Evolutionary conservation across 2,797 vertebrate species (phyloP), one percentile per base, ranked within the genome.

Genomic region (Dendrocincla tyrannina): DNA sequence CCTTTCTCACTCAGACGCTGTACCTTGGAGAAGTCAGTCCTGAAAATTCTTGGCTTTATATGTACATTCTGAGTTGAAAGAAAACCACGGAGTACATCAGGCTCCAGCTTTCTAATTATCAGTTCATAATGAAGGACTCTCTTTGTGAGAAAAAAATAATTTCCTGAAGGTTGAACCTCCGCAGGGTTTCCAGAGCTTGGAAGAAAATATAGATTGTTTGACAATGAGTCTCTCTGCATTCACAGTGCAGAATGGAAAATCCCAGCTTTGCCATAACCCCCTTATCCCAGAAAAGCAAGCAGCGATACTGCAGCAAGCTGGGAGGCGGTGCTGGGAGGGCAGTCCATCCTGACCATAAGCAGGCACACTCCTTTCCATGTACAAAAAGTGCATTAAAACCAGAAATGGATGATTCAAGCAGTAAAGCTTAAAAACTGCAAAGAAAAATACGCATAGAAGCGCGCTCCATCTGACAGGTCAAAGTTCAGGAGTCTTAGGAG

Each of bases 51-150:
- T 59, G 64, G 35, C 42, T 84, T 86, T 94, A 35, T 88, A 85
- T 39, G 39, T 67, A 76, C 20, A 93, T 73, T 64, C 64, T 80
- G 68, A 93, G 55, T 63, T 95, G 85, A 94, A 96, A 96, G 85
- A 64, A 92, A 91, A 94, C 52, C 50, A 44, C 20, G 44, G 37
- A 93, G 60, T 93, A 92, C 18, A 76, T 91, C 87, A 95, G 84
- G 91, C 75, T 87, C 94, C 87, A 94, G 81, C 75, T 88, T 97
- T 97, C 97, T 97, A 98, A 97, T 97, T 95, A 96, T 96, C 60
- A 30, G 72, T 94, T 97, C 85, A 93, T 95, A 96, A 98, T 93
- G 93, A 97, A 96, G 55, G 85, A 77, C 68, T 97, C 68, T 96
- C 92, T 93, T 91, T 85, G 91, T 30, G 23, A 53, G 73, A 83